These are phyloP conservation scores for Periophthalmodon schlosseri DNA, from an alignment of 2,113 vertebrate species.

Conservation along the genomic window DNA sequence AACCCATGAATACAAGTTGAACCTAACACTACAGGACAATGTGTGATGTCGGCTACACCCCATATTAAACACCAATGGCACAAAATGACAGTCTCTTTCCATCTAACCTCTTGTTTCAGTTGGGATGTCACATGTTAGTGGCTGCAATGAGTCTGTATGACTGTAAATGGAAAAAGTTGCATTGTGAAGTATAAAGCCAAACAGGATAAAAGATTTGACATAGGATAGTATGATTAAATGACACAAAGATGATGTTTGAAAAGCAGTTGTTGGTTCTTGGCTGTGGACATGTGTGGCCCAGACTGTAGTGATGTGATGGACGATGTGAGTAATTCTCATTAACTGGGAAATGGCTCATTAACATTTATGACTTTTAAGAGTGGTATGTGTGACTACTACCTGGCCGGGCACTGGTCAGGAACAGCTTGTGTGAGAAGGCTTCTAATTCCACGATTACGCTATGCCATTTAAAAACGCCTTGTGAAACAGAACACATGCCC, in stretches of 20 bases:
- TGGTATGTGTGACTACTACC: slow-evolving; percentile 49
- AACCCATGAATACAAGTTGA: background rate
- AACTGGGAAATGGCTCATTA: slow-evolving; percentile 62
- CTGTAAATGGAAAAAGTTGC: background rate
- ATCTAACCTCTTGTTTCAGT: background rate
- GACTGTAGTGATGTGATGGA: slow-evolving; percentile 71
- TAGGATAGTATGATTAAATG: background rate
- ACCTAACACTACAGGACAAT: background rate
- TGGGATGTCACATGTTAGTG: background rate
- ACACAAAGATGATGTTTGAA: background rate
- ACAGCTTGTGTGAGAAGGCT: slow-evolving; percentile 30
- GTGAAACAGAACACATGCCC: slow-evolving; percentile 62
- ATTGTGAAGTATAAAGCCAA: background rate
- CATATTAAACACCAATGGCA: background rate
- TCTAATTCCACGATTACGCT: slow-evolving; percentile 63
- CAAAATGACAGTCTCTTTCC: background rate
- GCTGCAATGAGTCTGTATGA: background rate
- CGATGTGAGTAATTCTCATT: slow-evolving; percentile 70
- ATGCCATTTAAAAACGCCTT: slow-evolving; percentile 50
- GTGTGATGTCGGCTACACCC: background rate
- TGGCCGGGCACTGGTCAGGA: slow-evolving; percentile 33
- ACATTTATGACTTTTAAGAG: slow-evolving; percentile 65
- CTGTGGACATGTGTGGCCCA: slow-evolving; percentile 59
- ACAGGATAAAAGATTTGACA: background rate
- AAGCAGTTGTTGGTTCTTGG: background rate